These are phyloP conservation scores for Stramonita haemastoma DNA, from an alignment of 2,888 invertebrate genomes.

Conservation along the genomic window DNA sequence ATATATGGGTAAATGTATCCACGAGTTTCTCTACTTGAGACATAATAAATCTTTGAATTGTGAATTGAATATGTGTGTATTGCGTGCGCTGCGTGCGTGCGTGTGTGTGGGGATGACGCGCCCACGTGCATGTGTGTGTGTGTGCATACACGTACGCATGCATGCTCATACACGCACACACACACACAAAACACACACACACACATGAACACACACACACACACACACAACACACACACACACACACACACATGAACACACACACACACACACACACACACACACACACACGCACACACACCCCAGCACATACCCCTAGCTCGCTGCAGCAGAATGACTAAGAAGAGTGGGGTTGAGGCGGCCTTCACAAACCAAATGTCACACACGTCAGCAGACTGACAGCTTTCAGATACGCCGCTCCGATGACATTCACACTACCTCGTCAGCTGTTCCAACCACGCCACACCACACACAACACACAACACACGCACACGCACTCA, in stretches of 20 bases:
- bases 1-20: no score
- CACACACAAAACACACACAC: background rate
- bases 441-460: background rate
- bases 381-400: background rate
- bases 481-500: background rate
- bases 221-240: background rate
- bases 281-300: no score
- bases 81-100: no score
- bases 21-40: no score
- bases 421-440: background rate
- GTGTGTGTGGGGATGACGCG: no score
- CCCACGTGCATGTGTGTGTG: no score
- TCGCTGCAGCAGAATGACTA: background rate
- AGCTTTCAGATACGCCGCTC: background rate
- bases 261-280: no score
- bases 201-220: background rate
- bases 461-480: background rate
- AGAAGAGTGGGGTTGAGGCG: background rate
- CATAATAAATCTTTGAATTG: no score
- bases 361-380: background rate
- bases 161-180: background rate
- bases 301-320: background rate
- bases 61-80: no score
- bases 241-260: background rate
- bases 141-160: background rate